Evolutionary conservation across 2,888 invertebrate genomes (phyloP).

Genomic region (Anticlea derivata): DNA sequence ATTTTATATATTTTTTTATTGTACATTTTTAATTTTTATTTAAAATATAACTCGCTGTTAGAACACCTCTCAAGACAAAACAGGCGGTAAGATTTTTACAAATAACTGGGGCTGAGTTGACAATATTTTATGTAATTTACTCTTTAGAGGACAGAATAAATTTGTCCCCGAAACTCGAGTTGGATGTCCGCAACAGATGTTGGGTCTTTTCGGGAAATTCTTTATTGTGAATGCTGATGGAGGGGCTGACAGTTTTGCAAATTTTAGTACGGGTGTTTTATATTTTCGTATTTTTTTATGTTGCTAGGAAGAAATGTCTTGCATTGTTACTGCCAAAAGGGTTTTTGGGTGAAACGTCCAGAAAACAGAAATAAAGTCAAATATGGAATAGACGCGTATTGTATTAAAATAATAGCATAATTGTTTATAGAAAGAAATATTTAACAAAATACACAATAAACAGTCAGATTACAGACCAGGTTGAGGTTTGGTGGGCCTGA

Average conservation of each 20-base stretch:
- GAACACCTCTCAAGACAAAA: no score
- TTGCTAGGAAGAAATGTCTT: background rate
- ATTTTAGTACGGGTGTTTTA: conserved; percentile 19
- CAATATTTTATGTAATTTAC: conserved; percentile 76
- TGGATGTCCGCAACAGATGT: conserved; percentile 39
- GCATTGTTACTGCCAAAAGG: no score
- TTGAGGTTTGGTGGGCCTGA: no score
- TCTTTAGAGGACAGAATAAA: conserved; percentile 72
- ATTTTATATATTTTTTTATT: no score
- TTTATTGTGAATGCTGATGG: conserved; percentile 31
- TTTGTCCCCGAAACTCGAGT: conserved; percentile 52
- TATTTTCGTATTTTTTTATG: conserved; percentile 4
- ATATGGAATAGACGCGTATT: no score
- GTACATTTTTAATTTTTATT: no score
- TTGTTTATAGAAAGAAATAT: no score
- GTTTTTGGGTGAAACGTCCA: no score
- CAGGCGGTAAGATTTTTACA: background rate
- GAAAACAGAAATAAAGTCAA: no score
- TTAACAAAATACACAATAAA: no score
- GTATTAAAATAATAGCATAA: no score
- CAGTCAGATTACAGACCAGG: no score
- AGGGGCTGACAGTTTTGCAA: conserved; percentile 28
- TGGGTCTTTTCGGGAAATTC: conserved; percentile 27
- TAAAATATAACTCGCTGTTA: background rate
- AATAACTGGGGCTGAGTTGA: conserved; percentile 37